Evolutionary conservation across 2,888 invertebrate genomes (phyloP), one percentile per base, ranked within the genome.

Genomic region (Litoditis marina): DNA sequence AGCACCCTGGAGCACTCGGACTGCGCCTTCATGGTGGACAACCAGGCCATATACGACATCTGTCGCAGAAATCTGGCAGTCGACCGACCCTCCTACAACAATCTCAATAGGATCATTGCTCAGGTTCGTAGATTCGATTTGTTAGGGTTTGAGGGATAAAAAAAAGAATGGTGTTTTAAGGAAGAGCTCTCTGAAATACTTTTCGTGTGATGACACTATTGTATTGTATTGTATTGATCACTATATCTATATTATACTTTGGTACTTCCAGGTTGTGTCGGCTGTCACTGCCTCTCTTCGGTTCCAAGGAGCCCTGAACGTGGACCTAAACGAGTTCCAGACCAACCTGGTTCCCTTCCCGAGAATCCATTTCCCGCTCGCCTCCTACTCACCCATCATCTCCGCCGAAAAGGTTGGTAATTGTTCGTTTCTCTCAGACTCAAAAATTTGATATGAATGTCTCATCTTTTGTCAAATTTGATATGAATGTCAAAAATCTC

Each of bases 1-100:
- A 94, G 94, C 57, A 94, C 94, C 65, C 76, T 87, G 70, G 93
- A 94, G 85, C 93, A 93, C 85, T 92, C 92, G 0, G 93, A 93
- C 87, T 94, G 93, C 85, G 92, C 94, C 55, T 94, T 86, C 75
- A 85, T 87, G 93, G 91, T 92, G 27, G 93, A 94, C 86, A 94
- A 94, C 80, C 92, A 94, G 83, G 59, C 93, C 47, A 86, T 93
- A 78, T 92, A 92, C 83, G 92, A 92, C 81, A 92, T 94, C 78
- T 93, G 93, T 84, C 87, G 90, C 61, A 87, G 90, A 65, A 90
- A 68, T 53, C 53, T 71, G 22, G 59, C 62, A 44, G 66, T 74
- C 32, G 34, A 60, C 5, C 44, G 91, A 46, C 92, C 92, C 0
- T 88, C 90, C 80, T 91, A 91, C 84, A 92, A 89, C 53, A 91